These are phyloP conservation scores for Bombyx huttoni DNA, from an alignment of 2,888 invertebrate species.

Conservation along the genomic window DNA sequence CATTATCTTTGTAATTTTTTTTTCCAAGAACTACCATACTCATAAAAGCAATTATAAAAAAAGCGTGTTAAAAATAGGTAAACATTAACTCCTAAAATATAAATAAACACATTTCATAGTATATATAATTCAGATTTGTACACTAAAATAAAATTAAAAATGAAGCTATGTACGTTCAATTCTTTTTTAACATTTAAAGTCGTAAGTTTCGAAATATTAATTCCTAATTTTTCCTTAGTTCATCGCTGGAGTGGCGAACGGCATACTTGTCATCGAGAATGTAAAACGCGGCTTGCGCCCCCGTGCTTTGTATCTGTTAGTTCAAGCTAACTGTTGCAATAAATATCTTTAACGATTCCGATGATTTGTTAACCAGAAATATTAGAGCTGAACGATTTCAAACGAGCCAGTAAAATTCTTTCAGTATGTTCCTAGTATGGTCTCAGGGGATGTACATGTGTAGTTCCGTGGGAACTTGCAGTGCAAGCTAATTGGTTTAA, in stretches of 20 bases:
- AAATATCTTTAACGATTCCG: conserved; percentile 55
- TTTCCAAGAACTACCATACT: no score
- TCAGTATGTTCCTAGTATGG: conserved; percentile 17
- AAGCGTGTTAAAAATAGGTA: no score
- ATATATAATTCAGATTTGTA: no score
- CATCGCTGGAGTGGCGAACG: conserved; percentile 45
- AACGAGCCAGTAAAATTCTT: conserved; percentile 8
- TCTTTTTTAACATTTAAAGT: neutral
- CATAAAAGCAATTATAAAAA: neutral
- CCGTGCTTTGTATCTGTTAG: conserved; percentile 46
- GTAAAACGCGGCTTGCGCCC: conserved; percentile 52
- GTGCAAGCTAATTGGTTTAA: conserved; percentile 48
- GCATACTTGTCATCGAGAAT: conserved; percentile 66
- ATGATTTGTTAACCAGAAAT: conserved; percentile 32
- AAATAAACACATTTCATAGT: no score
- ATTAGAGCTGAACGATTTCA: neutral
- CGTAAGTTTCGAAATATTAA: neutral
- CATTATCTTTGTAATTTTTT: no score
- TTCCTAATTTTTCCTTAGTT: conserved; percentile 11
- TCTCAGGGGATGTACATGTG: conserved; percentile 36
- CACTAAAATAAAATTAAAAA: no score
- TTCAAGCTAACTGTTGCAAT: conserved; percentile 59
- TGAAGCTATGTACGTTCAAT: neutral
- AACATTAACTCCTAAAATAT: no score
- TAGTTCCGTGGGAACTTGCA: conserved; percentile 47